phyloP scores from a whole-genome alignment of 2,113 vertebrate genomes.

The Dasypus novemcinctus region DNA sequence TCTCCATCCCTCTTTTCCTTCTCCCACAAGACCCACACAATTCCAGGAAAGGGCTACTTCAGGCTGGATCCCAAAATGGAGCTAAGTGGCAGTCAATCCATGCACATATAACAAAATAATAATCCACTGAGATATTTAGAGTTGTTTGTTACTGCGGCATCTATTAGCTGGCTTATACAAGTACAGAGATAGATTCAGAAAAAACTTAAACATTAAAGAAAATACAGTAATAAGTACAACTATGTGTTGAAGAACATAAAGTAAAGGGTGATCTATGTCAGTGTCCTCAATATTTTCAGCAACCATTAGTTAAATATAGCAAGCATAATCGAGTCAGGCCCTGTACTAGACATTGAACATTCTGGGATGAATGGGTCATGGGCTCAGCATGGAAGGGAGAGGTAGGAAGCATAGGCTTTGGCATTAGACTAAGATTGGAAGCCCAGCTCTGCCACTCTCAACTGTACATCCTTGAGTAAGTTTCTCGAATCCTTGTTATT shows the following conservation, averaged over 20 bases:
- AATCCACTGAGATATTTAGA: not conserved
- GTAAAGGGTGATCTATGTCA: not conserved
- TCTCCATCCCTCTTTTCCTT: not conserved
- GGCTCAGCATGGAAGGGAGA: not conserved
- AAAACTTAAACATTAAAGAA: not conserved
- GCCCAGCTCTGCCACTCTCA: not conserved
- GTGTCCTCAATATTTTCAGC: not conserved
- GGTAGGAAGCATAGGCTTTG: not conserved
- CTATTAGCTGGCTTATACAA: not conserved
- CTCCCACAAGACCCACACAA: not conserved
- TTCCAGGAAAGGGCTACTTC: not conserved
- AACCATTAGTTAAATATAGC: constrained; percentile 2
- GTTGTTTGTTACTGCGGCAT: not conserved
- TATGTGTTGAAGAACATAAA: not conserved
- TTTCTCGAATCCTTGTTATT: not conserved
- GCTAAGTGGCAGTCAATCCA: not conserved
- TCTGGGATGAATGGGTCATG: not conserved
- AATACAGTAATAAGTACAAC: not conserved
- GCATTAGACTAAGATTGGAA: not conserved
- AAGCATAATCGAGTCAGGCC: not conserved
- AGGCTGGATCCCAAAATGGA: not conserved
- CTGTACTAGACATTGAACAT: not conserved
- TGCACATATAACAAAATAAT: not conserved
- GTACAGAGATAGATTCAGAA: not conserved
- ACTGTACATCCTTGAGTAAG: not conserved